Base-by-base conservation (phyloP, 2,113 vertebrate genomes). In the Hymenochirus boettgeri region DNA sequence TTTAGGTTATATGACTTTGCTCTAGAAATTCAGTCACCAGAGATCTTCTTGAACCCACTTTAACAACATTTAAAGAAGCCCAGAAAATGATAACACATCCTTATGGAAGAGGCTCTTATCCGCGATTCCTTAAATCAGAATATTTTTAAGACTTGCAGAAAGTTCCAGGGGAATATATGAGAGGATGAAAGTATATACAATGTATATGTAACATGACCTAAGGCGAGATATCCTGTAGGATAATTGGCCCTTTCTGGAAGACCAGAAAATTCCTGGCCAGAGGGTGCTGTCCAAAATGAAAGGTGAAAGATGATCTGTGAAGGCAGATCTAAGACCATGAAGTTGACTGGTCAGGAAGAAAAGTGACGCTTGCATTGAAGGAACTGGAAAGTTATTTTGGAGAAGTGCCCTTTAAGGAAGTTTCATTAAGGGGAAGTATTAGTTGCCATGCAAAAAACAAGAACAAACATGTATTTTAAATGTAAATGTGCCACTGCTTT, bases 91-190 rank as follows among this genome's bases (percentile, higher is more conserved):
- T 96, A 35, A 93, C 89, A 31, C 65, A 83, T 59, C 83, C 96
- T 21, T 96, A 94, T 92, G 92, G 94, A 70, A 89, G 84, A 62
- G 93, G 94, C 69, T 93, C 92, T 0, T 93, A 90, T 6, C 90
- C 91, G 39, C 82, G 94, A 67, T 97, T 96, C 79, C 75, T 94
- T 62, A 88, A 85, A 74, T 96, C 93, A 1, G 86, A 77, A 79
- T 87, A 72, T 96, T 95, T 71, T 80, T 83, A 74, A 89, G 83
- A 70, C 88, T 95, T 65, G 80, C 93, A 70, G 92, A 90, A 61
- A 88, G 86, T 57, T 75, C 91, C 7, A 80, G 92, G 22, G 76
- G 63, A n/a, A 90, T 73, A 74, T 58, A 74, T 84, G 2, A 91
- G 89, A 63, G 91, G 85, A 82, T 79, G 70, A 53, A 1, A n/a